phyloP scores from a whole-genome alignment of 2,113 vertebrate genomes.

The Ceyx margarethae region DNA sequence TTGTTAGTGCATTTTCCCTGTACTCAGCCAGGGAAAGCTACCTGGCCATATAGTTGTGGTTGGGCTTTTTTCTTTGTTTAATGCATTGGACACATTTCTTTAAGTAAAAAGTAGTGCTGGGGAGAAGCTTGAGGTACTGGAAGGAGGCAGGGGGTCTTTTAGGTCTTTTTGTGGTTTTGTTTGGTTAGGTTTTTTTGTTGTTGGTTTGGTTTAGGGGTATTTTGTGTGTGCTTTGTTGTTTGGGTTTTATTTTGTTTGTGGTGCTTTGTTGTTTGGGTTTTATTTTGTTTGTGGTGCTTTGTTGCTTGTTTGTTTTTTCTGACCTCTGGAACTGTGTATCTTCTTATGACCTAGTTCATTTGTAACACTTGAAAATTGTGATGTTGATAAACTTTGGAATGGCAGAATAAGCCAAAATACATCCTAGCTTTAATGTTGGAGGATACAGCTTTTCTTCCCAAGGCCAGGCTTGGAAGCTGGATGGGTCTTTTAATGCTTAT shows the following conservation, averaged over 20 bases:
- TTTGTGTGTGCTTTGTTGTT: no score
- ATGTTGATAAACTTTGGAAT: background rate
- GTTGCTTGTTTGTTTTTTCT: background rate
- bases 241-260: no score
- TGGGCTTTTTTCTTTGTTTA: background rate
- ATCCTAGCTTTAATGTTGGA: background rate
- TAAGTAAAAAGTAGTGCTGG: background rate
- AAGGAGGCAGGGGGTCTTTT: no score
- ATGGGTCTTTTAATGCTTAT: background rate
- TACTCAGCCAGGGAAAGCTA: background rate
- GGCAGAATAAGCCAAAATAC: background rate
- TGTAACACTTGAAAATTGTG: background rate
- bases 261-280: no score
- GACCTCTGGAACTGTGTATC: background rate
- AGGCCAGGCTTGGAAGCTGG: background rate
- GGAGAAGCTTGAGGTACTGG: background rate
- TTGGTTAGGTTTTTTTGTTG: no score
- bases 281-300: no score
- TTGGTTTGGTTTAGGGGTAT: no score
- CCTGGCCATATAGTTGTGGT: background rate
- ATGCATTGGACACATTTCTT: background rate
- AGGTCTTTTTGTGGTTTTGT: no score
- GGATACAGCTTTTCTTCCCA: background rate
- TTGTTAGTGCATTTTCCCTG: background rate
- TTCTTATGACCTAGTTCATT: background rate